Conservation (phyloP, 2,888 invertebrate genomes). For the Sycophila texana region DNA sequence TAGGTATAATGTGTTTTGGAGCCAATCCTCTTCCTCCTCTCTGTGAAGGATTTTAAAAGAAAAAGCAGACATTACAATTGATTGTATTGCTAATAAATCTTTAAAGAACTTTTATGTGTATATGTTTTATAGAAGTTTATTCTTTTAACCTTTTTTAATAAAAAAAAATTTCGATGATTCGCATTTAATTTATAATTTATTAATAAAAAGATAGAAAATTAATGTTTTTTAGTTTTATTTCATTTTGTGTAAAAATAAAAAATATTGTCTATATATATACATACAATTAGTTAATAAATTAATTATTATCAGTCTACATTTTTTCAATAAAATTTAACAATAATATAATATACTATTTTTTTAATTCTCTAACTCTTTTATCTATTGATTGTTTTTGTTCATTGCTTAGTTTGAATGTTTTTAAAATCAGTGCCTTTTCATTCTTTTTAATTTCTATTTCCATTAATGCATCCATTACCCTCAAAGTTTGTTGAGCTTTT, state of each 20-base stretch:
- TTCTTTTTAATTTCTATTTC: constrained; percentile 63
- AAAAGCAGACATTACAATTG: too few species aligned
- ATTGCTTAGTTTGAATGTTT: constrained; percentile 60
- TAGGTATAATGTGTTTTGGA: too few species aligned
- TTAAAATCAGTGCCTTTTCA: constrained; percentile 60
- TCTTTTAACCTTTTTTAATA: neutral
- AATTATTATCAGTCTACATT: constrained; percentile 9
- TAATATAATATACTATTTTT: constrained; percentile 15
- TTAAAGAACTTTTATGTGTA: neutral
- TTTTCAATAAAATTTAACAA: constrained; percentile 9
- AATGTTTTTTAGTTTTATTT: too few species aligned
- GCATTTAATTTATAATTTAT: too few species aligned
- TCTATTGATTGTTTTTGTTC: constrained; percentile 59
- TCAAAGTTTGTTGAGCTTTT: constrained; percentile 64
- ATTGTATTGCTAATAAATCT: too few species aligned
- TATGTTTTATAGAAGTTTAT: neutral
- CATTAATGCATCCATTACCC: constrained; percentile 64
- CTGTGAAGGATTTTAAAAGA: too few species aligned
- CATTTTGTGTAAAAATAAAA: neutral
- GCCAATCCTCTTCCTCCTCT: too few species aligned
- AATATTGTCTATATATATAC: neutral
- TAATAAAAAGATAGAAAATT: too few species aligned
- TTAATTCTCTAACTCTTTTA: neutral
- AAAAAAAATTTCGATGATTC: neutral
- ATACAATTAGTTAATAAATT: neutral